phyloP scores from a whole-genome alignment of 2,113 vertebrate genomes.

The Ceyx cyanopectus region DNA sequence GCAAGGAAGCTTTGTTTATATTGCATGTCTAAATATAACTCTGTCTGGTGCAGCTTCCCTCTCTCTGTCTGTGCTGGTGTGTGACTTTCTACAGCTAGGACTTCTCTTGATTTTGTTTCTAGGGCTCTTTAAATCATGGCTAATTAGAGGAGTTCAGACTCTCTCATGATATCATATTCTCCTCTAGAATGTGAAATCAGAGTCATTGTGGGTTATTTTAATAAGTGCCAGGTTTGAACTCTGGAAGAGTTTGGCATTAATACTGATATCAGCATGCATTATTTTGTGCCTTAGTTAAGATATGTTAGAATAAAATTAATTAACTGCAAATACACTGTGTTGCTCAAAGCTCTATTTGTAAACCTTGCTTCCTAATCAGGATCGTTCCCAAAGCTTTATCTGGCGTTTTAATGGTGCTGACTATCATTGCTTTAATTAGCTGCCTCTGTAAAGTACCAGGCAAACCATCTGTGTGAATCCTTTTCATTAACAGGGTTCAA shows the following conservation, averaged over 20 bases:
- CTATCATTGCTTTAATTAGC: slow-evolving; percentile 54
- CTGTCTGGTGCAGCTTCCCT: not conserved
- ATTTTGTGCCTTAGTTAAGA: not conserved
- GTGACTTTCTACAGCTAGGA: not conserved
- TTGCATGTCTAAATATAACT: not conserved
- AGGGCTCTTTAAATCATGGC: not conserved
- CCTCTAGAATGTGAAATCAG: slow-evolving; percentile 10
- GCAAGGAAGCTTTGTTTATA: slow-evolving; percentile 14
- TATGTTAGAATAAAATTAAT: slow-evolving; percentile 17
- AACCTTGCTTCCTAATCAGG: slow-evolving; percentile 9
- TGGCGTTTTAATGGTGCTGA: slow-evolving; percentile 48
- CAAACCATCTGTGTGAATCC: slow-evolving; percentile 58
- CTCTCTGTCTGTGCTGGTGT: not conserved
- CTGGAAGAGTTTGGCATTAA: not conserved
- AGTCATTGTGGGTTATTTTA: slow-evolving; percentile 11
- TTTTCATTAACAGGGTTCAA: slow-evolving; percentile 43
- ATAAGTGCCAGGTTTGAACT: not conserved
- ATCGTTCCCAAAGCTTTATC: slow-evolving; percentile 25
- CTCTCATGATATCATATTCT: not conserved
- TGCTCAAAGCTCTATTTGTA: slow-evolving; percentile 40
- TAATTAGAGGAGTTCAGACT: slow-evolving; percentile 38
- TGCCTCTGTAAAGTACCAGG: slow-evolving; percentile 16
- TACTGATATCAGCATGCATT: not conserved
- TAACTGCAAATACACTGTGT: slow-evolving; percentile 18
- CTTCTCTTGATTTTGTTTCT: slow-evolving; percentile 1